A percentile compares a stretch with the other conserved stretches of the same genome.
phyloP scores from a whole-genome alignment of 2,888 invertebrate genomes.

The Eutolmus rufibarbis region DNA sequence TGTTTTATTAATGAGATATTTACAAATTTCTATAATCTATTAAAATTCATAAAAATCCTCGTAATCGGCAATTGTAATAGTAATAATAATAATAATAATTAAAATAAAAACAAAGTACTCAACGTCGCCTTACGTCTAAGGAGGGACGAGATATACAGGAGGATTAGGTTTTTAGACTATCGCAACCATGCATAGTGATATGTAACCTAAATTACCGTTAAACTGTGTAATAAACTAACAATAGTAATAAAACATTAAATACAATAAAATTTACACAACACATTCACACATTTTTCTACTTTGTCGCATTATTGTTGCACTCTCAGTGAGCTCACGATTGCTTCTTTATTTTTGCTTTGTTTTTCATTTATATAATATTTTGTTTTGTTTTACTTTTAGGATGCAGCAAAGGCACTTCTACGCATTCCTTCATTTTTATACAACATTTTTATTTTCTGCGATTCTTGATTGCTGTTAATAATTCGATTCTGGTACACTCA shows the following conservation, averaged over 20 bases:
- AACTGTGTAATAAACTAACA: conserved; percentile 19
- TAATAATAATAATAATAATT: not conserved
- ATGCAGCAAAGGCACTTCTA: conserved; percentile 32
- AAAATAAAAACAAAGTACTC: conserved; percentile 26
- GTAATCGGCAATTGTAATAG: not conserved
- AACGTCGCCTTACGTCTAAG: conserved; percentile 6
- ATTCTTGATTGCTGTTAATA: not conserved
- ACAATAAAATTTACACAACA: conserved; percentile 26
- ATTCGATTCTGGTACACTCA: not conserved
- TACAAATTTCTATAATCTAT: conserved; percentile 19
- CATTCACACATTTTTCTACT: not conserved
- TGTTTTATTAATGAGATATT: conserved; percentile 34
- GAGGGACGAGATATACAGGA: conserved; percentile 19
- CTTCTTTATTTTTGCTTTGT: not conserved
- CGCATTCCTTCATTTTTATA: not conserved
- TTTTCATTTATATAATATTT: not conserved
- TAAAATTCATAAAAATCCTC: conserved; percentile 32
- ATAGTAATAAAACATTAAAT: conserved; percentile 29
- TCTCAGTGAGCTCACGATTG: not conserved
- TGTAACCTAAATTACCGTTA: conserved; percentile 26
- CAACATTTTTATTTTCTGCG: not conserved
- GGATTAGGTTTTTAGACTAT: conserved; percentile 11
- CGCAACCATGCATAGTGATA: conserved; percentile 31
- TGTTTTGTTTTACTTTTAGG: not conserved
- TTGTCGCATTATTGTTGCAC: not conserved